Evolutionary conservation across 2,113 vertebrate genomes (phyloP), one percentile per base, ranked within the genome.

Genomic region (Apteryx owenii): DNA sequence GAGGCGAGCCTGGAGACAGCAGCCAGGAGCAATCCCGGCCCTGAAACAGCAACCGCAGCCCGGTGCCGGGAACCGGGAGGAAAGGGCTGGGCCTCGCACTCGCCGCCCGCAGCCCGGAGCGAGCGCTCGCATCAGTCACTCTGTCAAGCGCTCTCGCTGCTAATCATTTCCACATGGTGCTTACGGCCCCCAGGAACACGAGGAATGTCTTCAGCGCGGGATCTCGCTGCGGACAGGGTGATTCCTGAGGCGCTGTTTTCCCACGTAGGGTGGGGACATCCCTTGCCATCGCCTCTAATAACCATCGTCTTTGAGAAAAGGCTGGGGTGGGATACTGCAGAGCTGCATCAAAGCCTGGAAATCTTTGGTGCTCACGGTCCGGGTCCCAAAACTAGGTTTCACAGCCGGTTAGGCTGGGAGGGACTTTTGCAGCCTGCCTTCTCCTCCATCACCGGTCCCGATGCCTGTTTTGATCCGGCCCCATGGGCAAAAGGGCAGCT

Each of bases 121-220:
- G 8, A 79, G 90, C 73, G 61, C 93, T 64, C 2, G 88, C 93
- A 96, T 97, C 94, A 88, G 21, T 97, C 96, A 95, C 88, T 51
- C 94, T 97, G 96, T 96, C 96, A 91, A 95, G 96, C 73, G 65
- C 88, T 72, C 90, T 68, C 28, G 15, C 81, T 72, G 78, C 71
- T 96, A 97, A 97, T 96, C 93, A 90, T 77, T 97, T 97, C 97
- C 97, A 97, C 96, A 96, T 95, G 96, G 86, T 10, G 16, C 58
- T 29, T 56, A 18, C 61, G 56, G 58, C n/a, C 93, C 82, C 85
- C 92, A 76, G 70, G 93, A 89, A 61, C 90, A 85, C 89, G 44
- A 85, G 93, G 92, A 96, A 95, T 94, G 94, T 88, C 95, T 95
- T 79, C 29, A 64, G 92, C 92, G 87, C 44, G 29, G 87, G 85